Percentiles rank a stretch among this genome's conserved stretches.
Conservation (phyloP, 2,113 vertebrate genomes). For the Reinhardtius hippoglossoides region DNA sequence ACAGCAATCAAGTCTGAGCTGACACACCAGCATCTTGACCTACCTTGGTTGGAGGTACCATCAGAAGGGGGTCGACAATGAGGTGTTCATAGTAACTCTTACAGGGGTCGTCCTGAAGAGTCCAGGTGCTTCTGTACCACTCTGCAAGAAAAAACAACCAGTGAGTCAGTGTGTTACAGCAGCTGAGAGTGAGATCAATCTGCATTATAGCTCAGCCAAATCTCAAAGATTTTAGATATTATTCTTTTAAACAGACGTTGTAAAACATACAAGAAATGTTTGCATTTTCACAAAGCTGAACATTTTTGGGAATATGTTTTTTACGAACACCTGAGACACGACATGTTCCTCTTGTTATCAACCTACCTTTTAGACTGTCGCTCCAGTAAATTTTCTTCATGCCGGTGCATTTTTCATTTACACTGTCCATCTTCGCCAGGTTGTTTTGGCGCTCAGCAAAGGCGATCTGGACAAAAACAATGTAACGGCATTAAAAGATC, state of each 20-base stretch:
- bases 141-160: constrained; percentile 75
- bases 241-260: too few relatives aligned
- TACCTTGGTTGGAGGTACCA: constrained; percentile 95
- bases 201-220: too few relatives aligned
- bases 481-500: background rate
- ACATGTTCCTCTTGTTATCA: background rate
- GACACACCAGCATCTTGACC: background rate
- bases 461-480: constrained; percentile 79
- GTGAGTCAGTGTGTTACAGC: background rate
- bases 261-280: too few relatives aligned
- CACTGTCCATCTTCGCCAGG: constrained; percentile 83
- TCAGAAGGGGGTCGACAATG: constrained; percentile 89
- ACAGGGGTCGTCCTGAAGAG: constrained; percentile 91
- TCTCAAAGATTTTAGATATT: too few relatives aligned
- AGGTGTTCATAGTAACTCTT: constrained; percentile 90
- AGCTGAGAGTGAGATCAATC: too few relatives aligned
- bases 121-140: constrained; percentile 86
- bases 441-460: constrained; percentile 92
- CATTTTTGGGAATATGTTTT: too few relatives aligned
- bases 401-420: constrained; percentile 80
- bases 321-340: background rate
- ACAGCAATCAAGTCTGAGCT: too few relatives aligned
- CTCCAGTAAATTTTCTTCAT: constrained; percentile 86
- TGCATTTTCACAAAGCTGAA: background rate
- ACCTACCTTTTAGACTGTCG: constrained; percentile 86